These are phyloP conservation scores for Brachionus plicatilis DNA, from an alignment of 1,140 invertebrate genomes.

Conservation along the genomic window DNA sequence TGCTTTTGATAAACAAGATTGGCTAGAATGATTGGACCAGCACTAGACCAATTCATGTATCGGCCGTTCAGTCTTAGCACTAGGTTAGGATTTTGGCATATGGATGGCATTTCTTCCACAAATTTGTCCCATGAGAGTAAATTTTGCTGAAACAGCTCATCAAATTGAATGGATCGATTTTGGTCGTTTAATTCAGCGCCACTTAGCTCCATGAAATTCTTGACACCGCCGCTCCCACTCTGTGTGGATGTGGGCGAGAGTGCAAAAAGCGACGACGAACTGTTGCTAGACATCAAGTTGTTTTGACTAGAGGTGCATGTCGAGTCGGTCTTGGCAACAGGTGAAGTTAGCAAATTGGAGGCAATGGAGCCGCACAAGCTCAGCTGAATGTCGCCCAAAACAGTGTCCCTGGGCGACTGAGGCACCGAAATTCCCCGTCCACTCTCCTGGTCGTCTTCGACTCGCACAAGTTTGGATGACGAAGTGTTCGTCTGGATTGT, in stretches of 20 bases:
- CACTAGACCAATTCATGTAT: slow-evolving; percentile 75
- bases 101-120: slow-evolving; percentile 64
- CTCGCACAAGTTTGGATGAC: slow-evolving; percentile 18
- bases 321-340: background rate
- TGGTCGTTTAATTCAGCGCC: background rate
- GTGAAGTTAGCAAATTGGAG: background rate
- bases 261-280: background rate
- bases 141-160: slow-evolving; percentile 67
- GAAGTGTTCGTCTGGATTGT: background rate
- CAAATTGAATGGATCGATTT: slow-evolving; percentile 49
- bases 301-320: background rate
- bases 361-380: background rate
- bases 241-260: background rate
- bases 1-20: slow-evolving; percentile 74
- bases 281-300: background rate
- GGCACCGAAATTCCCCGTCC: slow-evolving; percentile 86
- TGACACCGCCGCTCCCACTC: too few relatives aligned
- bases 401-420: slow-evolving; percentile 67
- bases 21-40: slow-evolving; percentile 77
- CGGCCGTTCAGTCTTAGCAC: slow-evolving; percentile 75
- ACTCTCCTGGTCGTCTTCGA: slow-evolving; percentile 86
- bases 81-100: slow-evolving; percentile 73
- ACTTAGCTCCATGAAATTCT: background rate
- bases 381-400: slow-evolving; percentile 12
- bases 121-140: slow-evolving; percentile 76